Evolutionary conservation across 2,888 invertebrate genomes (phyloP), one percentile per base, ranked within the genome.

Genomic region (Cinara cedri): DNA sequence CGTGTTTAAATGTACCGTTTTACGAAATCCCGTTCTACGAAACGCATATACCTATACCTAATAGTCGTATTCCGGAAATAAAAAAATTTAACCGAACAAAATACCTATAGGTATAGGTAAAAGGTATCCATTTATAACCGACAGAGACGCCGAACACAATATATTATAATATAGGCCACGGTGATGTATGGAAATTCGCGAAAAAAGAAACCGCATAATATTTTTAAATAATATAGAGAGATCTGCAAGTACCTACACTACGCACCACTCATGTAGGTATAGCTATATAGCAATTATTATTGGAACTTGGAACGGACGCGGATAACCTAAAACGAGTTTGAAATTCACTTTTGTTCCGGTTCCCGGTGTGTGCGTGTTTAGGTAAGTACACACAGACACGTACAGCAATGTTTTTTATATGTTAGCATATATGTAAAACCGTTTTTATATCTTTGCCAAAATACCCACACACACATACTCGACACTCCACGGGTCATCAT

Each of bases 261-360:
- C n/a, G n/a, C n/a, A n/a, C 6, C 19, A 9, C 6, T 10, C 3
- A 21, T 9, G 9, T 62, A 34, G 3, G 10, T 42, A 19, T 57
- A 11, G 14, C n/a, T n/a, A 26, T 34, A 42, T 60, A n/a, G n/a
- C n/a, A 34, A 34, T 6, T 54, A 54, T 19, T 19, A 19, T 55
- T 21, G 9, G n/a, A n/a, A n/a, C n/a, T n/a, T 55, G n/a, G 19
- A 54, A 9, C 54, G 0, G 10, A 9, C 54, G n/a, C n/a, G 54
- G 16, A 68, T 4, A 55, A 54, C 19, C n/a, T 9, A 49, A 21
- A 62, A 72, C 62, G n/a, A 19, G 62, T 62, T 72, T 44, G 10
- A 63, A 63, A 63, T 74, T 63, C 74, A 63, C 63, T 63, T 51
- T 74, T 63, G 34, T 63, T 63, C 63, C 63, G 16, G 63, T 74